Percentiles rank a stretch among this genome's conserved stretches.
Evolutionary conservation across 2,888 invertebrate species (phyloP).

Genomic region (Scelioninae gen. 1): DNA sequence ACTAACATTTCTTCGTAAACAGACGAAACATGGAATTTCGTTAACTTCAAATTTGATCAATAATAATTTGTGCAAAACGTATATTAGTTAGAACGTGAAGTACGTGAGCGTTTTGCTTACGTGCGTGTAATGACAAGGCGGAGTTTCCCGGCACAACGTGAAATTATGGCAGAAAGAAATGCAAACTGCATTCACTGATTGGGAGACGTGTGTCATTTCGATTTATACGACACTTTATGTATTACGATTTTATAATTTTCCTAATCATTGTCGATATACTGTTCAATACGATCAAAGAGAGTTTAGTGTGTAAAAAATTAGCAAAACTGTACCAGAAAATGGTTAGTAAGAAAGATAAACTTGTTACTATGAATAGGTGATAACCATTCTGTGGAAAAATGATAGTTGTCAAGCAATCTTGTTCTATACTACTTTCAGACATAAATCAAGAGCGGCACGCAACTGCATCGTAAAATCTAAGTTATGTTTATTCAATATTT

Average conservation of each 20-base stretch:
- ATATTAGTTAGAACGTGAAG: constrained; percentile 50
- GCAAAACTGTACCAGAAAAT: background rate
- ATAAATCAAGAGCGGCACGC: constrained; percentile 52
- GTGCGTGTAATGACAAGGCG: constrained; percentile 82
- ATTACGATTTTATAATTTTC: background rate
- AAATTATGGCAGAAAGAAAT: constrained; percentile 82
- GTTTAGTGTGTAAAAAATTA: no score
- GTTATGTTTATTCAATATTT: constrained; percentile 69
- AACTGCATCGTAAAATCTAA: constrained; percentile 59
- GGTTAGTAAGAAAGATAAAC: background rate
- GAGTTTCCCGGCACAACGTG: constrained; percentile 75
- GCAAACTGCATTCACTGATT: constrained; percentile 75
- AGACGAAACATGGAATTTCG: background rate
- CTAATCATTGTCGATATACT: no score
- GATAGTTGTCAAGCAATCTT: constrained; percentile 50
- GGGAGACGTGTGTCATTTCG: constrained; percentile 40
- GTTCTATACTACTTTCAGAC: constrained; percentile 16
- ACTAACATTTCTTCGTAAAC: background rate
- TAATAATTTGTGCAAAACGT: constrained; percentile 56
- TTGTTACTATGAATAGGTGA: constrained; percentile 16
- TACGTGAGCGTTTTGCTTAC: constrained; percentile 80
- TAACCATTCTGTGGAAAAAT: constrained; percentile 43
- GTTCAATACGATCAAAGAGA: no score
- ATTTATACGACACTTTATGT: constrained; percentile 26
- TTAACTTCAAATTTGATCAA: constrained; percentile 38